A percentile compares a stretch with the other conserved stretches of the same genome.
These are phyloP conservation scores for Anableps anableps DNA, from an alignment of 2,797 vertebrate species.

Conservation along the genomic window DNA sequence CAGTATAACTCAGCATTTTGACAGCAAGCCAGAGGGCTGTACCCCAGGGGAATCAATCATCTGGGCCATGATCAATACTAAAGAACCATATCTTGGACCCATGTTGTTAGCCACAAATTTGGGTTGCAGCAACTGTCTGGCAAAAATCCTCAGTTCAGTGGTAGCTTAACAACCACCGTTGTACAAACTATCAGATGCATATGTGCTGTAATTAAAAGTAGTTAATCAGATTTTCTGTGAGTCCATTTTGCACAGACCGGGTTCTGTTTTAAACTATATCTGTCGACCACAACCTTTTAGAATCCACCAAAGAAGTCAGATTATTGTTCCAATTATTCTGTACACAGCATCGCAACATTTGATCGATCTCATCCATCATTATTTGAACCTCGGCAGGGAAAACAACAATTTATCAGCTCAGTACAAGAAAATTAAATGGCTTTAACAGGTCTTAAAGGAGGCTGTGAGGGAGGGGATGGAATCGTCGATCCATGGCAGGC, in stretches of 20 bases:
- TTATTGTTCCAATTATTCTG: slow-evolving; percentile 28
- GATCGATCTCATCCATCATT: slow-evolving; percentile 48
- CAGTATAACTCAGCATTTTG: slow-evolving; percentile 49
- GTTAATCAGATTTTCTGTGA: neutral
- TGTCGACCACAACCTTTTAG: slow-evolving; percentile 6
- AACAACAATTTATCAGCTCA: slow-evolving; percentile 57
- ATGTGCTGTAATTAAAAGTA: slow-evolving; percentile 8
- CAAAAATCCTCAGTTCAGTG: slow-evolving; percentile 33
- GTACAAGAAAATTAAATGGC: slow-evolving; percentile 58
- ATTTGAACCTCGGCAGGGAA: slow-evolving; percentile 28
- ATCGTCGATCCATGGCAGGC: slow-evolving; percentile 30
- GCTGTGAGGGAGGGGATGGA: slow-evolving; percentile 17
- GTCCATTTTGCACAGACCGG: slow-evolving; percentile 9
- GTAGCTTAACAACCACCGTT: slow-evolving; percentile 33
- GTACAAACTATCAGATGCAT: slow-evolving; percentile 27
- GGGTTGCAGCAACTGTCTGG: slow-evolving; percentile 47
- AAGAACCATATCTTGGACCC: slow-evolving; percentile 48
- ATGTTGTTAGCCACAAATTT: slow-evolving; percentile 30
- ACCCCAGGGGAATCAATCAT: slow-evolving; percentile 72
- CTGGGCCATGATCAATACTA: slow-evolving; percentile 68
- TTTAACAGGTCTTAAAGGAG: slow-evolving; percentile 45
- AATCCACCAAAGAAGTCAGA: slow-evolving; percentile 27
- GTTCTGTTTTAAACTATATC: slow-evolving; percentile 38
- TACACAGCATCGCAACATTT: slow-evolving; percentile 31
- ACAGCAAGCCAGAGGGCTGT: slow-evolving; percentile 58